Percentiles rank a stretch among this genome's conserved stretches.
Evolutionary conservation across 2,113 vertebrate genomes (phyloP).

Genomic region (Dipodomys stephensi): DNA sequence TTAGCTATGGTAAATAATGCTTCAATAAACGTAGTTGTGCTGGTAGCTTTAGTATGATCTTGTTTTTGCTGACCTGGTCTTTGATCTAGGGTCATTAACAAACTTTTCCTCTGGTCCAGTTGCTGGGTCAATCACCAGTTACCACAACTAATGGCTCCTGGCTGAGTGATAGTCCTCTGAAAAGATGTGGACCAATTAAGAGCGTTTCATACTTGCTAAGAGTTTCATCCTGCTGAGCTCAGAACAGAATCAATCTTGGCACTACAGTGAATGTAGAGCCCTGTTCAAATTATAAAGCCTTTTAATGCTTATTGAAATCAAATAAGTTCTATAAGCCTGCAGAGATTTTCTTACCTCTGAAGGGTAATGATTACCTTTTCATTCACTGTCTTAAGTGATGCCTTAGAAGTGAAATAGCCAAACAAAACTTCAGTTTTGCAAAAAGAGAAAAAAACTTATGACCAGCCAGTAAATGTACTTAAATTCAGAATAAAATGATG

Average conservation of each 20-base stretch:
- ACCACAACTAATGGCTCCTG: slow-evolving; percentile 27
- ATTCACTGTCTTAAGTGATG: slow-evolving; percentile 52
- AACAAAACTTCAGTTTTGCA: not conserved
- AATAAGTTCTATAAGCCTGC: slow-evolving; percentile 16
- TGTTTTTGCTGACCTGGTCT: not conserved
- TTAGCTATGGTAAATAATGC: too few species aligned
- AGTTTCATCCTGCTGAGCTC: slow-evolving; percentile 52
- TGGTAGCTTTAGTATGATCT: too few species aligned
- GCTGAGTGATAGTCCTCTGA: not conserved
- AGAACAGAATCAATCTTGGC: slow-evolving; percentile 53
- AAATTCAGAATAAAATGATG: not conserved
- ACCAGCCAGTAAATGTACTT: not conserved
- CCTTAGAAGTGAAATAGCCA: not conserved
- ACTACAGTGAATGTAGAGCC: slow-evolving; percentile 6
- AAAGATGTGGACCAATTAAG: slow-evolving; percentile 51
- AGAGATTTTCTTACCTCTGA: slow-evolving; percentile 54
- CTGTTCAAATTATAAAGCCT: slow-evolving; percentile 46
- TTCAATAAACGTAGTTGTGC: too few species aligned
- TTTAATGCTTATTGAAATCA: slow-evolving; percentile 67
- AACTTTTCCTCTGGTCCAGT: slow-evolving; percentile 22
- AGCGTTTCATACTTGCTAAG: slow-evolving; percentile 33
- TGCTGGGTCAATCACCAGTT: slow-evolving; percentile 37
- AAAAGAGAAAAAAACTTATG: not conserved
- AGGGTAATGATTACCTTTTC: slow-evolving; percentile 49
- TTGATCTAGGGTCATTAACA: slow-evolving; percentile 18